phyloP scores from a whole-genome alignment of 2,888 invertebrate species.

The Lasioglossum vierecki region DNA sequence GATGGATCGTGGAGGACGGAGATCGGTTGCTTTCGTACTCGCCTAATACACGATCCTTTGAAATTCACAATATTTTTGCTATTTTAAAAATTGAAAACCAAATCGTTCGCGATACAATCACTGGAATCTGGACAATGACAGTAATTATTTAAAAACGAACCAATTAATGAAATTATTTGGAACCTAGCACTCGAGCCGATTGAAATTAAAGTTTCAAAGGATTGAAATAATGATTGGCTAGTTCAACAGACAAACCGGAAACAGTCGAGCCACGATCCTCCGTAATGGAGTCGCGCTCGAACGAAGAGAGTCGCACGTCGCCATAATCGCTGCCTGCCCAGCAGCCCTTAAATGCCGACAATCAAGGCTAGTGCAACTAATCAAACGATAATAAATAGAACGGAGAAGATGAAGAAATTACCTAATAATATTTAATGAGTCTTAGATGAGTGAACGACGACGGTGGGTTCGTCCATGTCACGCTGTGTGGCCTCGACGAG shows the following conservation, averaged over 20 bases:
- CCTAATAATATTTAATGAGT: slow-evolving; percentile 69
- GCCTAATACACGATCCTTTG: not conserved
- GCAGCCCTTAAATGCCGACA: slow-evolving; percentile 83
- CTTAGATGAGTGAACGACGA: slow-evolving; percentile 62
- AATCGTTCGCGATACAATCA: too few species aligned
- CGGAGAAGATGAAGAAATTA: slow-evolving; percentile 58
- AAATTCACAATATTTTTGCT: not conserved
- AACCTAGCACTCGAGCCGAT: not conserved
- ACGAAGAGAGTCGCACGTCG: slow-evolving; percentile 73
- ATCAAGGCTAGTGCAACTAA: slow-evolving; percentile 84
- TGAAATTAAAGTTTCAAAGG: not conserved
- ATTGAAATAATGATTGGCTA: not conserved
- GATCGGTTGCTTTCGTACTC: slow-evolving; percentile 34
- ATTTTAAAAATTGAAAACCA: not conserved
- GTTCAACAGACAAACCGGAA: slow-evolving; percentile 21
- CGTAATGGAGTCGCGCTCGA: slow-evolving; percentile 50
- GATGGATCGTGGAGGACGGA: slow-evolving; percentile 21
- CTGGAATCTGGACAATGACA: too few species aligned
- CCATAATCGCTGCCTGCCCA: slow-evolving; percentile 78
- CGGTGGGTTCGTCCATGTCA: slow-evolving; percentile 44
- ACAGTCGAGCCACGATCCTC: slow-evolving; percentile 23
- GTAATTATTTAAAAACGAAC: too few species aligned
- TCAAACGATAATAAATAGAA: slow-evolving; percentile 81
- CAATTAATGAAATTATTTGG: not conserved
- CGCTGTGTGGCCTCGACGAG: slow-evolving; percentile 40